Percentiles rank a stretch among this genome's conserved stretches.
Conservation (phyloP, 2,113 vertebrate species). For the Corythoichthys haematopterus region DNA sequence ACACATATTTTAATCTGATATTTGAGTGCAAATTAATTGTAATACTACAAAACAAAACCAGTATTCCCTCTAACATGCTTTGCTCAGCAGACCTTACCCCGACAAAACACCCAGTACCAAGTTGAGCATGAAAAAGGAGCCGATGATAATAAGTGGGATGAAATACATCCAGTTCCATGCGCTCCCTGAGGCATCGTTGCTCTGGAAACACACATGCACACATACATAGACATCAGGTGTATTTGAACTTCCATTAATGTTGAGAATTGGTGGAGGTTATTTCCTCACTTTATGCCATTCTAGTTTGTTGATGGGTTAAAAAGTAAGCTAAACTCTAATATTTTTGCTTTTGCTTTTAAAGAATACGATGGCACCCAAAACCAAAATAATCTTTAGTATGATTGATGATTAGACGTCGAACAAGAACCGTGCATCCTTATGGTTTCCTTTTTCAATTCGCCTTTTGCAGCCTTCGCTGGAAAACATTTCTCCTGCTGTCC, state of each 20-base stretch:
- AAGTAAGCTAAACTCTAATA: neutral
- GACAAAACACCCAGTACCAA: conserved; percentile 91
- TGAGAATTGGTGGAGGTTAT: neutral
- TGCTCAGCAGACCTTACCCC: conserved; percentile 71
- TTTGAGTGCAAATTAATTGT: neutral
- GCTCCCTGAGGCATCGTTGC: conserved; percentile 91
- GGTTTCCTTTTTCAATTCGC: neutral
- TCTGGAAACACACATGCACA: conserved; percentile 65
- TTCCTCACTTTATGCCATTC: too few relatives aligned
- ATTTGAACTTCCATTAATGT: neutral
- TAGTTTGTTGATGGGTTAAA: neutral
- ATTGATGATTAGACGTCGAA: neutral
- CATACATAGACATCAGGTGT: conserved; percentile 11
- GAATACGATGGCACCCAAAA: neutral
- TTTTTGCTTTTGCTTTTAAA: neutral
- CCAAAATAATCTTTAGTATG: neutral
- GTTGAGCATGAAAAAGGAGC: conserved; percentile 97
- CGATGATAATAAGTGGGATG: conserved; percentile 94
- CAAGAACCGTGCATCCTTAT: neutral
- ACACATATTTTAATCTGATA: neutral
- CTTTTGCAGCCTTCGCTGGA: neutral
- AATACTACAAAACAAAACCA: neutral
- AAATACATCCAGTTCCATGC: conserved; percentile 96
- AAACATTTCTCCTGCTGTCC: neutral
- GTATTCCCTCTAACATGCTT: neutral